Percentiles rank a stretch among this genome's conserved stretches.
Evolutionary conservation across 92 coral and sea anemone genomes (phyloP).

Genomic region (Phenganax stokvisi): DNA sequence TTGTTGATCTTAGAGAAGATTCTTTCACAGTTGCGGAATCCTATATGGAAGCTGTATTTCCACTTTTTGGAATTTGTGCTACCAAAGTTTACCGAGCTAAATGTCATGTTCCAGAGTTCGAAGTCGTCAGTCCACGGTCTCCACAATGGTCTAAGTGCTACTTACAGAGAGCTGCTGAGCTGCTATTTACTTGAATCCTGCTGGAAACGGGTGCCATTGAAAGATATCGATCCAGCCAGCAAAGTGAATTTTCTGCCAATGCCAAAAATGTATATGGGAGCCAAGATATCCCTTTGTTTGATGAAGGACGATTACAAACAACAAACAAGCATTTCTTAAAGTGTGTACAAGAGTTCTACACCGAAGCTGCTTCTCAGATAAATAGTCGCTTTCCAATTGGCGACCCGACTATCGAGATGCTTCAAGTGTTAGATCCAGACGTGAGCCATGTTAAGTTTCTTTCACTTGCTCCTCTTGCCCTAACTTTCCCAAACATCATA

Average conservation of each 20-base stretch:
- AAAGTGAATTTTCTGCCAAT: constrained; percentile 23
- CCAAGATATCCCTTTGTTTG: constrained; percentile 22
- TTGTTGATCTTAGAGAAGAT: constrained; percentile 22
- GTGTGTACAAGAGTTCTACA: constrained; percentile 25
- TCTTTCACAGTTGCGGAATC: constrained; percentile 26
- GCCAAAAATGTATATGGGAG: constrained; percentile 25
- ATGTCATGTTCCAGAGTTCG: constrained; percentile 32
- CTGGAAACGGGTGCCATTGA: constrained; percentile 19
- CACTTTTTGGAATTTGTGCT: constrained; percentile 34
- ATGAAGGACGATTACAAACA: constrained; percentile 13
- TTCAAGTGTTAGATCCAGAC: constrained; percentile 21
- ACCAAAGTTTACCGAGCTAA: constrained; percentile 29
- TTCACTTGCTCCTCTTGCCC: constrained; percentile 10
- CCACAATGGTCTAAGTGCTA: constrained; percentile 20
- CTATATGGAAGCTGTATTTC: constrained; percentile 31
- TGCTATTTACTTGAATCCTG: constrained; percentile 16
- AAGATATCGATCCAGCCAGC: constrained; percentile 34
- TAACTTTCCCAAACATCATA: constrained; percentile 22
- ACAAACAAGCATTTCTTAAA: constrained; percentile 16
- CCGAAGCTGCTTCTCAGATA: constrained; percentile 34
- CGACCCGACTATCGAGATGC: constrained; percentile 28
- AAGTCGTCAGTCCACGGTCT: constrained; percentile 28
- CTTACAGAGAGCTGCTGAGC: constrained; percentile 14
- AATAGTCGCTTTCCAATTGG: constrained; percentile 25
- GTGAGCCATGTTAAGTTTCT: constrained; percentile 14